Percentiles rank a stretch among this genome's conserved stretches.
phyloP scores from a whole-genome alignment of 2,113 vertebrate genomes.

The Apodemus speciosus region DNA sequence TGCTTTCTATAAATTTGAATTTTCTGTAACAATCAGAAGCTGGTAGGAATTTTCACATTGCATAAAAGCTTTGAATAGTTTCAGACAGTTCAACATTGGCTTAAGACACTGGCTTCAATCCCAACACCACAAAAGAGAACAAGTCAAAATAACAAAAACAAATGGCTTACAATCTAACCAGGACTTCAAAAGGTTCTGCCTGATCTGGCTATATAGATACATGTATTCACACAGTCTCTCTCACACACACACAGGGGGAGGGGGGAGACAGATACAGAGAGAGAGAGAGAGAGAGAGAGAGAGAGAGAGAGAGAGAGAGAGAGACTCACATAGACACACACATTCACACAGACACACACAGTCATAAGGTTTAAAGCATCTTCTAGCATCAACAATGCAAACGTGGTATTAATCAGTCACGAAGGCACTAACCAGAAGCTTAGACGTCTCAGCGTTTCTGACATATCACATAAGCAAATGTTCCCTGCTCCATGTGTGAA shows the following conservation, averaged over 20 bases:
- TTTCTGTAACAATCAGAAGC: constrained; percentile 28
- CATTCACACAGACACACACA: neutral
- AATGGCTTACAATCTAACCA: neutral
- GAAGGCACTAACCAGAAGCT: constrained; percentile 23
- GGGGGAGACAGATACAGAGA: neutral
- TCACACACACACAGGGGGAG: neutral
- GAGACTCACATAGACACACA: neutral
- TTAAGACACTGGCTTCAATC: neutral
- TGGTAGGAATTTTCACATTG: neutral
- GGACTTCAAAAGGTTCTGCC: neutral
- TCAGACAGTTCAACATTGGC: neutral
- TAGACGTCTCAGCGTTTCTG: constrained; percentile 5
- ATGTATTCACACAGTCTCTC: neutral
- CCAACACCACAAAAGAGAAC: neutral
- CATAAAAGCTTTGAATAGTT: neutral
- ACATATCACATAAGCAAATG: constrained; percentile 34
- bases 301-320: neutral
- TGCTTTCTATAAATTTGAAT: constrained; percentile 7
- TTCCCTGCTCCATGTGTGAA: constrained; percentile 72
- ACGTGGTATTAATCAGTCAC: neutral
- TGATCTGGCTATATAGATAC: neutral
- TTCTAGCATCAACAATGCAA: neutral
- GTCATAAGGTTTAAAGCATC: neutral
- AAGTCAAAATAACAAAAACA: neutral
- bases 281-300: neutral